Evolutionary conservation across 2,888 invertebrate species (phyloP), one percentile per base, ranked within the genome.

Genomic region (Entomobrya multifasciata): DNA sequence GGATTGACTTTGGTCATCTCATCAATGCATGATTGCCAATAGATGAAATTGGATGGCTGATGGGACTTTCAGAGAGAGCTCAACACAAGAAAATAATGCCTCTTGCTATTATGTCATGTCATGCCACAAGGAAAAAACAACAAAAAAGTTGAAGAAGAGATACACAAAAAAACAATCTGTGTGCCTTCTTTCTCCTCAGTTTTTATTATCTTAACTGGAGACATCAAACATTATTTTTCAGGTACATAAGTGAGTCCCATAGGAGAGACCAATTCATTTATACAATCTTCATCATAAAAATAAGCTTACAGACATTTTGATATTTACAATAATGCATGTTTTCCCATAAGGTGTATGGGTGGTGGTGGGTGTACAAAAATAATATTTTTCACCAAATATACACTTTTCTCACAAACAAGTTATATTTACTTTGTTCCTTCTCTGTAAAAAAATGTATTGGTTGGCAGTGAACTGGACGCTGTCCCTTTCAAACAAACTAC

Each of bases 1-100:
- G 90, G 90, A 90, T 90, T 90, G 90, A 86, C 86, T 86, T 80
- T 86, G 90, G 89, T 89, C 90, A 91, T 91, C 90, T 91, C 91
- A 91, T 91, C 91, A 91, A 90, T 90, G 90, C 91, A 91, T 88
- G 90, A 91, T 91, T 90, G 90, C 88, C 90, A 90, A 91, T 91
- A 90, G 90, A 89, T 91, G 90, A 90, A 90, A 90, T 90, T 90
- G 90, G 90, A 91, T 90, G 89, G 87, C 86, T 88, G 84, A 87
- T 82, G 76, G 65, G 57, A 60, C 60, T 52, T 52, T 17, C 3
- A 25, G 60, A 17, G 4, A 2, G 2, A 57, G 74, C 22, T n/a
- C 0, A 15, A 41, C 65, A 79, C 20, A 49, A 60, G 25, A 57
- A 57, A n/a, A n/a, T n/a, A n/a, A n/a, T n/a, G n/a, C n/a, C n/a